Percentiles rank a stretch among this genome's conserved stretches.
Evolutionary conservation across 2,888 invertebrate species (phyloP).

Genomic region (Mylabris sibirica): DNA sequence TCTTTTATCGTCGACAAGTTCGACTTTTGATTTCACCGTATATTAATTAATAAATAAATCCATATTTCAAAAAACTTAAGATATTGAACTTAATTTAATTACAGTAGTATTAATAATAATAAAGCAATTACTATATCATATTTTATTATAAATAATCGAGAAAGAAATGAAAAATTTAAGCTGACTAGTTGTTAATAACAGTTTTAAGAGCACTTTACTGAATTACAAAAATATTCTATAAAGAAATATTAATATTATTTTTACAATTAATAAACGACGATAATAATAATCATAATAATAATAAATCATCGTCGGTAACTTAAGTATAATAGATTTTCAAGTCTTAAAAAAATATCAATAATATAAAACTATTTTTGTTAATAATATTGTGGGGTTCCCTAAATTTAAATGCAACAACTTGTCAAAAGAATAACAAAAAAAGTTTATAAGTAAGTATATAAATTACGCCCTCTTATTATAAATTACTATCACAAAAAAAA

Average conservation of each 20-base stretch:
- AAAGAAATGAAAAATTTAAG: constrained; percentile 23
- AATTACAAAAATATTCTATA: constrained; percentile 16
- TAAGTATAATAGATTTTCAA: neutral
- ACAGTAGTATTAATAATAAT: no score
- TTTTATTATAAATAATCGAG: neutral
- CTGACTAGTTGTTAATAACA: constrained; percentile 30
- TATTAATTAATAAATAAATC: no score
- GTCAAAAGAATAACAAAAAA: neutral
- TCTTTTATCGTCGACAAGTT: no score
- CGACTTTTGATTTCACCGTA: no score
- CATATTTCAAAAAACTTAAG: no score
- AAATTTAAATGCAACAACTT: neutral
- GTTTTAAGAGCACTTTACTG: constrained; percentile 31
- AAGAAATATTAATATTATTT: constrained; percentile 4
- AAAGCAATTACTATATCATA: neutral
- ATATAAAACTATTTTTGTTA: neutral
- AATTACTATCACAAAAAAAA: constrained; percentile 24
- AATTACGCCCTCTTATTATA: constrained; percentile 9
- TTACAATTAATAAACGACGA: neutral
- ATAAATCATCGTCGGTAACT: neutral
- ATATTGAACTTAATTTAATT: no score
- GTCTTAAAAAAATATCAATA: constrained; percentile 10
- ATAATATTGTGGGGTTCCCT: neutral
- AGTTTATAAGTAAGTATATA: neutral
- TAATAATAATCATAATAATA: neutral